Evolutionary conservation across 2,888 invertebrate species (phyloP), one percentile per base, ranked within the genome.

Genomic region (Eupithecia centaureata): DNA sequence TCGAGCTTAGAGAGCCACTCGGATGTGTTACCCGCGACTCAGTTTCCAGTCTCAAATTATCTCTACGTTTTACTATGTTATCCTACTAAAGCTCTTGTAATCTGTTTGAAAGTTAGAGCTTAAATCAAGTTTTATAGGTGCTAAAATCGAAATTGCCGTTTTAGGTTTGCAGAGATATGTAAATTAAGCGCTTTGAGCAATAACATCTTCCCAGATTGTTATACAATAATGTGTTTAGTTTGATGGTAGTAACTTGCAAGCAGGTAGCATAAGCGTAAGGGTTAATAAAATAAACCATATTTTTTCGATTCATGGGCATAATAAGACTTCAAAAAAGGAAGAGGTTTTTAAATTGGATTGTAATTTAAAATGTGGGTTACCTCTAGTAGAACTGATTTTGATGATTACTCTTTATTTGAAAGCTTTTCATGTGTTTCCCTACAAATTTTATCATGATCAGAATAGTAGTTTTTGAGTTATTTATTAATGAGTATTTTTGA

Each of bases 1-100:
- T 81, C 76, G 77, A 78, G 80, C 73, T 76, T 67, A 79, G 79
- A 77, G 80, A 79, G 73, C 80, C 81, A 82, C 79, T 81, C 69
- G 60, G 74, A 76, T 74, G 67, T 74, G 72, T 77, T 75, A 76
- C 68, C 47, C 42, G 58, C 56, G 59, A 69, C 68, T 63, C 38
- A 4, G 28, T 28, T 54, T 47, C 61, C 65, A 54, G 63, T 68
- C 66, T 72, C 68, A 71, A 64, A 70, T 71, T 73, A 69, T 63
- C 72, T 72, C 61, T 22, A 54, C 71, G 67, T 73, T 74, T 76
- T 75, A 73, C 73, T 72, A 73, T 71, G 71, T 73, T 66, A 75
- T 75, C 68, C 67, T 60, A 64, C 70, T 71, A 69, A 71, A 74
- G 67, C 70, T 68, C 63, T 63, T 67, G 68, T 76, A 76, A 74